Evolutionary conservation across 2,113 vertebrate genomes (phyloP).

Genomic region (Nansenia antarctica): DNA sequence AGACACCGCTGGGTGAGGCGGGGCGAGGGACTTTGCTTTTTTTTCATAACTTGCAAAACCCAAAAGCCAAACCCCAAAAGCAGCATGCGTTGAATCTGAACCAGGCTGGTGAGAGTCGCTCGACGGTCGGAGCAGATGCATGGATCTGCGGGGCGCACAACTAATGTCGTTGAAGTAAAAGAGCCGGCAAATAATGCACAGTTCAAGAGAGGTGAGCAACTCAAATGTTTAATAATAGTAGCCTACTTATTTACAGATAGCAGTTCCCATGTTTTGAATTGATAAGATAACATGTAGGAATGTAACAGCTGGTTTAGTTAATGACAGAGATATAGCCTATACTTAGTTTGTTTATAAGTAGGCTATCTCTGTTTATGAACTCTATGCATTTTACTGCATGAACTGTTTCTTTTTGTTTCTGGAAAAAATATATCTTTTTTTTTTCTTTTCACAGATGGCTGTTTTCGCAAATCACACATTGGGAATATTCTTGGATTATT

Average conservation of each 20-base stretch:
- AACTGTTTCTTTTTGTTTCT: too few relatives aligned
- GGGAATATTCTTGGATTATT: slow-evolving; percentile 56
- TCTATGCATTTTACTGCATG: too few relatives aligned
- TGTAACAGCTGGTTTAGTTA: too few relatives aligned
- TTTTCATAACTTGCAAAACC: slow-evolving; percentile 32
- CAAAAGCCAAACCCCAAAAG: too few relatives aligned
- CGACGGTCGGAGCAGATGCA: neutral
- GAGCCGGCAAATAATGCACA: neutral
- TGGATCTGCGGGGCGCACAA: neutral
- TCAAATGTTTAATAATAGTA: neutral
- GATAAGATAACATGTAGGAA: neutral
- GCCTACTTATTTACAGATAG: neutral
- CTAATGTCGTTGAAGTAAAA: neutral
- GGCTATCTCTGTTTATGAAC: too few relatives aligned
- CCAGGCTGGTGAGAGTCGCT: neutral
- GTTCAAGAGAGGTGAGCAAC: neutral
- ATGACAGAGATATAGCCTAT: too few relatives aligned
- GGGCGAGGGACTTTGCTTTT: slow-evolving; percentile 35
- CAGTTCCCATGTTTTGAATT: neutral
- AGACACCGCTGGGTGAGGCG: slow-evolving; percentile 33
- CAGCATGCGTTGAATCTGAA: neutral
- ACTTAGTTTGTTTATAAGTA: too few relatives aligned
- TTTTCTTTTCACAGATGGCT: slow-evolving; percentile 56
- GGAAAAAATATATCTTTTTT: neutral
- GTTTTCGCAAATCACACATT: slow-evolving; percentile 41